These are phyloP conservation scores for Drosophila imparisetae DNA, from an alignment of 2,888 invertebrate species.

Conservation along the genomic window DNA sequence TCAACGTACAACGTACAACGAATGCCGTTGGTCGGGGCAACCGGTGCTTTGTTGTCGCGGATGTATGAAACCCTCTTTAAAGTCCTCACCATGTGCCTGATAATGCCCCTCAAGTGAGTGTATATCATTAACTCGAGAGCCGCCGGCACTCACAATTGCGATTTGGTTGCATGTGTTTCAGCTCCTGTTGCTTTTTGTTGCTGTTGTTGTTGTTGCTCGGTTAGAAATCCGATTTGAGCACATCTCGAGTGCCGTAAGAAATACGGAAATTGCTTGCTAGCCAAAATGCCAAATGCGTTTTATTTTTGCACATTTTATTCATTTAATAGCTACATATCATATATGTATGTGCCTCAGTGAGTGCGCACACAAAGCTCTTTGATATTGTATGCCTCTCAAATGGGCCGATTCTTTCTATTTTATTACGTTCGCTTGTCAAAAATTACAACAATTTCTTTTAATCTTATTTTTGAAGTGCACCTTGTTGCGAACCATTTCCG, in stretches of 20 bases:
- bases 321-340: slow-evolving; percentile 9
- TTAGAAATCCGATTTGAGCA: slow-evolving; percentile 63
- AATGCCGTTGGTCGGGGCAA: slow-evolving; percentile 15
- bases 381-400: slow-evolving; percentile 36
- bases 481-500: background rate
- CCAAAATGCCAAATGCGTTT: slow-evolving; percentile 59
- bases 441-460: slow-evolving; percentile 25
- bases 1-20: background rate
- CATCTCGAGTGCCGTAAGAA: slow-evolving; percentile 50
- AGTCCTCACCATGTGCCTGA: slow-evolving; percentile 54
- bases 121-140: slow-evolving; percentile 78
- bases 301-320: slow-evolving; percentile 34
- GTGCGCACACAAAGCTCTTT: slow-evolving; percentile 25
- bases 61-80: slow-evolving; percentile 54
- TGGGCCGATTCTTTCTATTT: background rate
- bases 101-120: slow-evolving; percentile 80
- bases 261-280: slow-evolving; percentile 77
- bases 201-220: slow-evolving; percentile 1
- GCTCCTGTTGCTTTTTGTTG: slow-evolving; percentile 6
- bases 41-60: slow-evolving; percentile 41
- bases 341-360: background rate
- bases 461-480: slow-evolving; percentile 1
- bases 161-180: slow-evolving; percentile 68
- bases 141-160: slow-evolving; percentile 66
- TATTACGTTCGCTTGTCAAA: background rate